phyloP scores from a whole-genome alignment of 2,113 vertebrate species.

The Paratilapia polleni region DNA sequence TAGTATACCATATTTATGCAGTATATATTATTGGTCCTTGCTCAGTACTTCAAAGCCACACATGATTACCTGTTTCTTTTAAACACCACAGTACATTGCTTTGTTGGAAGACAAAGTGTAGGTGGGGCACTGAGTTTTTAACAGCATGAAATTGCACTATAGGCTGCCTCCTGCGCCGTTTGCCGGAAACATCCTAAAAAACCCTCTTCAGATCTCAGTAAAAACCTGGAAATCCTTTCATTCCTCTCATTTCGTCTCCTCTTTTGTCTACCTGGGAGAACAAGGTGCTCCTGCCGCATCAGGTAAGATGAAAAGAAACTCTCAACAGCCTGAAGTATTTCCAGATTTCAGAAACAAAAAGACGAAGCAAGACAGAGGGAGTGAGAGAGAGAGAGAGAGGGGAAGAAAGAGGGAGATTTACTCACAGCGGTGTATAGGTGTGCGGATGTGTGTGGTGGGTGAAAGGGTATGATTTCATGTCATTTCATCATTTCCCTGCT shows the following conservation, averaged over 20 bases:
- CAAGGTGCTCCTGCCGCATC: constrained; percentile 58
- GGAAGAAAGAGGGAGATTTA: constrained; percentile 9
- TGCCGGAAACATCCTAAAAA: constrained; percentile 48
- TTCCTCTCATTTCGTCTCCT: constrained; percentile 55
- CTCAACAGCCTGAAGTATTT: constrained; percentile 64
- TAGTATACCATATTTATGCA: background rate
- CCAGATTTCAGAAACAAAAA: constrained; percentile 62
- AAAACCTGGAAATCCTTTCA: constrained; percentile 71
- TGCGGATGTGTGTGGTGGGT: constrained; percentile 28
- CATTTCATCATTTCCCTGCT: constrained; percentile 78
- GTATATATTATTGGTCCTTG: constrained; percentile 7
- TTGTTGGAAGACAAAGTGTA: constrained; percentile 1
- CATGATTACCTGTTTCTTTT: constrained; percentile 18
- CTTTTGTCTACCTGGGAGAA: constrained; percentile 70
- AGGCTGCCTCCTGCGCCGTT: constrained; percentile 15
- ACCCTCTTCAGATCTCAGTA: constrained; percentile 42
- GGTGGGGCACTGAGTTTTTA: constrained; percentile 11
- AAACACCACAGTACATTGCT: constrained; percentile 1
- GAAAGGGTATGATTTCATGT: constrained; percentile 64
- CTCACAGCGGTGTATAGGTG: constrained; percentile 47
- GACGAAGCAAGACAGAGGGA: constrained; percentile 30
- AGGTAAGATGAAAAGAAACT: constrained; percentile 63
- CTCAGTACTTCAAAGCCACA: constrained; percentile 30
- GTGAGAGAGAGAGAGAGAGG: background rate
- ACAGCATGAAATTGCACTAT: constrained; percentile 9